Evolutionary conservation across 2,113 vertebrate species (phyloP).

Genomic region (Fregata magnificens): DNA sequence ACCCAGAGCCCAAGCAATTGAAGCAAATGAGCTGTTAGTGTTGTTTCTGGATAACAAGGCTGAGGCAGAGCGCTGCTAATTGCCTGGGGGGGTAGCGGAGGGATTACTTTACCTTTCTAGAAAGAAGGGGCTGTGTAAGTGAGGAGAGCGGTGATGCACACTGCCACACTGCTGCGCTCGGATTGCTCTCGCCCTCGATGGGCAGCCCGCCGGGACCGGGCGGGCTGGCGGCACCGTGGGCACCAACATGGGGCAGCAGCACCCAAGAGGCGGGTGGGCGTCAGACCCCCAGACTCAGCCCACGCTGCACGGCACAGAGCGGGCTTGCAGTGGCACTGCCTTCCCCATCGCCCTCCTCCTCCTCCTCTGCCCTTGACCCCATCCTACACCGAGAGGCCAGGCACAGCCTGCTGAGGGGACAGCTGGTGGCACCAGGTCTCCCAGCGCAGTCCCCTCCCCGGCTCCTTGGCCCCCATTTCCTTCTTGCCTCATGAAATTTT

Average conservation of each 20-base stretch:
- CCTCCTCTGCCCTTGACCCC: not conserved
- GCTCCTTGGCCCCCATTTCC: not conserved
- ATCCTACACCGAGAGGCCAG: accelerated
- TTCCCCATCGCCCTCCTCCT: not conserved
- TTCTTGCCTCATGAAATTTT: not conserved
- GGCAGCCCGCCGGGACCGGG: not conserved
- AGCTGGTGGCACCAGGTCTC: not conserved
- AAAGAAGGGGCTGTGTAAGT: not conserved
- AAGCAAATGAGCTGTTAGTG: not conserved
- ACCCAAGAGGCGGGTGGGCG: accelerated
- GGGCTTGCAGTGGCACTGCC: not conserved
- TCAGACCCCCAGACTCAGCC: not conserved
- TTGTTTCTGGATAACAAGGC: not conserved
- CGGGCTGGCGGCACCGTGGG: not conserved
- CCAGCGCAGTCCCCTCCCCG: accelerated
- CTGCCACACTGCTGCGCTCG: accelerated
- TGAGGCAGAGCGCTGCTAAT: not conserved
- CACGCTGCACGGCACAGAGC: accelerated
- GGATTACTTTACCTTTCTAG: not conserved
- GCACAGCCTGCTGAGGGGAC: not conserved
- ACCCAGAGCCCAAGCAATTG: accelerated
- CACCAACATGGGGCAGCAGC: not conserved
- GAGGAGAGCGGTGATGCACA: not conserved
- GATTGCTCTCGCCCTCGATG: accelerated
- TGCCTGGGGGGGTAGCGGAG: not conserved